Evolutionary conservation across 2,888 invertebrate species (phyloP), one percentile per base, ranked within the genome.

Genomic region (Dascillus cervinus): DNA sequence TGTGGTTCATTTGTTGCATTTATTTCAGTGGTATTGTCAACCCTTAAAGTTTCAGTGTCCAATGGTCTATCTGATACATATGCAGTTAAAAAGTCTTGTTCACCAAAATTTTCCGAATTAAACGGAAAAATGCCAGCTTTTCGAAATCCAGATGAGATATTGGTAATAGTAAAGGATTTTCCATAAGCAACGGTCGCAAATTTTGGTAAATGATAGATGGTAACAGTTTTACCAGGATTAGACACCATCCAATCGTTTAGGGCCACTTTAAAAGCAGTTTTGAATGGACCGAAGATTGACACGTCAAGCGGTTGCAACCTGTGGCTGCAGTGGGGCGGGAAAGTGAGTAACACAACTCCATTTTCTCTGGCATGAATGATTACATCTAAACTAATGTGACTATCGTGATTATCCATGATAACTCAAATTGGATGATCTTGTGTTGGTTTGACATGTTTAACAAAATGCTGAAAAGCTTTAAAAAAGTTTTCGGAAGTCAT

Each of bases 301-400:
- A 24, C 24, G 28, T 33, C 53, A n/a, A 55, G 37, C 11, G 54
- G 57, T 37, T 58, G 56, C 19, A 59, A 30, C 24, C 43, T 44
- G 29, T 55, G 54, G 21, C 35, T 39, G 26, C 39, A 25, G 13
- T 25, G 25, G 3, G 25, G 2, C 15, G 11, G 25, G 14, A 25
- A 13, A 11, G 25, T 13, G 11, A 25, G 13, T 3, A 23, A 22
- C 22, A 22, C 22, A 22, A 22, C 22, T 4, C 4, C n/a, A 22
- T 5, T 22, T 22, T n/a, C 22, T 22, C 22, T 22, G 22, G 22
- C 22, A 22, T 22, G 22, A 9, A 22, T 22, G 22, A 22, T 22
- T 10, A 22, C 22, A 22, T 22, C 3, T 22, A 22, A 22, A 22
- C 22, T 22, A 4, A 22, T 22, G 22, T 22, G 22, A 22, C n/a